phyloP scores from a whole-genome alignment of 92 coral and sea anemone species.

The Anthopleura xanthogrammica region DNA sequence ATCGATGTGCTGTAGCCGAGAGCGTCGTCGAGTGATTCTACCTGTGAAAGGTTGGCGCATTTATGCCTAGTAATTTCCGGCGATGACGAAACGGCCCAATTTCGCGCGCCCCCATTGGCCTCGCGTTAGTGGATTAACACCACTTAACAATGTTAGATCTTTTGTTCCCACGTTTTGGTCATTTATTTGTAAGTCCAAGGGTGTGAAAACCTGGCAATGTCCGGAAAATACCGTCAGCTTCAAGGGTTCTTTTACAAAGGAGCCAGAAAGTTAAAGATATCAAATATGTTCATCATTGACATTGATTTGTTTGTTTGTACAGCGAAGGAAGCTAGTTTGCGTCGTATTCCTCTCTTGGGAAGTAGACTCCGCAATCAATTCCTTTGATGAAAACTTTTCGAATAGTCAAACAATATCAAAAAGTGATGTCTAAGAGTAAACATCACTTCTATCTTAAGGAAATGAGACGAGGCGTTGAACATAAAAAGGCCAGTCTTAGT shows the following conservation, averaged over 20 bases:
- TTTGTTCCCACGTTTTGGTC: background rate
- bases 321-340: background rate
- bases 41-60: background rate
- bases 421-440: background rate
- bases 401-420: background rate
- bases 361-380: background rate
- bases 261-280: background rate
- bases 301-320: background rate
- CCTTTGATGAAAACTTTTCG: background rate
- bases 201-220: background rate
- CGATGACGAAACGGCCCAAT: background rate
- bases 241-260: background rate
- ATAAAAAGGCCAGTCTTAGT: background rate
- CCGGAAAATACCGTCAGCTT: background rate
- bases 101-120: background rate
- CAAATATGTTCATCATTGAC: background rate
- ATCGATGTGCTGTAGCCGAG: background rate
- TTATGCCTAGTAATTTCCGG: background rate
- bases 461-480: background rate
- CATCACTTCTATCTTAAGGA: background rate
- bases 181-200: background rate
- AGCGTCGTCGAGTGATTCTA: background rate
- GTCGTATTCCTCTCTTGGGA: background rate
- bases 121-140: background rate
- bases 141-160: background rate